A percentile compares a stretch with the other conserved stretches of the same genome.
Evolutionary conservation across 2,888 invertebrate genomes (phyloP).

Genomic region (Nephrotoma flavescens): DNA sequence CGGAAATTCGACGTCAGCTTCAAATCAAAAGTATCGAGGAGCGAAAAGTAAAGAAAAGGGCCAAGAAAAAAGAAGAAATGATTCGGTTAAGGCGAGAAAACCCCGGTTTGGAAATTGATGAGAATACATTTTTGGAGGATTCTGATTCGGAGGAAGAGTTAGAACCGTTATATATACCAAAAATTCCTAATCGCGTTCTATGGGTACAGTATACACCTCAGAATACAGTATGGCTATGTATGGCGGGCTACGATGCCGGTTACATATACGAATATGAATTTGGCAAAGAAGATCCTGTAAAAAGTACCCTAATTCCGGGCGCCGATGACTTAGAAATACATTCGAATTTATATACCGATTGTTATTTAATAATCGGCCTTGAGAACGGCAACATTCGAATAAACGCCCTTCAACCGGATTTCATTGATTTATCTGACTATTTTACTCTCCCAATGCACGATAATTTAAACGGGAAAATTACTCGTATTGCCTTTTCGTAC

Average conservation of each 20-base stretch:
- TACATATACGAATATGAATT: slow-evolving; percentile 46
- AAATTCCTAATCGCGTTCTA: slow-evolving; percentile 40
- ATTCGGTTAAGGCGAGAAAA: slow-evolving; percentile 39
- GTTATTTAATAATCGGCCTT: slow-evolving; percentile 45
- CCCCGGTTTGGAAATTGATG: slow-evolving; percentile 43
- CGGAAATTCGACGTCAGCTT: slow-evolving; percentile 41
- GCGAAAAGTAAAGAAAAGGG: slow-evolving; percentile 35
- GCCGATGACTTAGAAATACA: slow-evolving; percentile 42
- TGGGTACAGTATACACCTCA: slow-evolving; percentile 38
- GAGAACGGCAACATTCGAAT: slow-evolving; percentile 44
- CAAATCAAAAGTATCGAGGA: slow-evolving; percentile 39
- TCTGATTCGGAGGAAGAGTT: slow-evolving; percentile 40
- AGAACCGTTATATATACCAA: slow-evolving; percentile 38
- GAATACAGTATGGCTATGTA: slow-evolving; percentile 42
- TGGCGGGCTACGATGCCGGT: slow-evolving; percentile 50
- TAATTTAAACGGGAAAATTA: slow-evolving; percentile 49
- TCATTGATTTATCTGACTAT: slow-evolving; percentile 44
- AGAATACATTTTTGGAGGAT: slow-evolving; percentile 44
- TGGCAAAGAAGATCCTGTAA: slow-evolving; percentile 31
- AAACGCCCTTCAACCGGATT: slow-evolving; percentile 35
- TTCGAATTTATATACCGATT: slow-evolving; percentile 35
- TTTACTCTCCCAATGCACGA: slow-evolving; percentile 64
- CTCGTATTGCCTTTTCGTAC: slow-evolving; percentile 44
- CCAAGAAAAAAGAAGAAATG: slow-evolving; percentile 40
- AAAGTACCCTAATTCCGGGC: slow-evolving; percentile 34